phyloP scores from a whole-genome alignment of 37 sponge, comb jelly and placozoan species.

The Corticium candelabrum region DNA sequence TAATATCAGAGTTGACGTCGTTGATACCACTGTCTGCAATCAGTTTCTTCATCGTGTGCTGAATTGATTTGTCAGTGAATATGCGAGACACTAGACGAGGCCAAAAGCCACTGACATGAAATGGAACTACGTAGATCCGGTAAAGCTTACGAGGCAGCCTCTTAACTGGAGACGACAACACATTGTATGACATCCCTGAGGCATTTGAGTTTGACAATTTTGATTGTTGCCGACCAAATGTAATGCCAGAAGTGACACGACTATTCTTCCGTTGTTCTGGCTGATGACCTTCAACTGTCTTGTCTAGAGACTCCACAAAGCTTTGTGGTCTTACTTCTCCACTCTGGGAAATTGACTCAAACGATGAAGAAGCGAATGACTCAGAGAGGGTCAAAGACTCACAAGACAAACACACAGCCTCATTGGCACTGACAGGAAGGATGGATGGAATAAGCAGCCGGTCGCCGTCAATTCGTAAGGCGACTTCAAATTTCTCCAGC shows the following conservation, averaged over 20 bases:
- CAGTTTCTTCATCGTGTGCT: conserved; percentile 17
- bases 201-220: background rate
- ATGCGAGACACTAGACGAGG: conserved; percentile 76
- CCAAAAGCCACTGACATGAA: conserved; percentile 60
- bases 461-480: conserved; percentile 32
- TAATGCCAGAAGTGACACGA: background rate
- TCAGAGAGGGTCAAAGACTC: background rate
- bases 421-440: conserved; percentile 19
- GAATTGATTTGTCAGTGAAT: conserved; percentile 44
- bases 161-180: background rate
- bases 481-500: conserved; percentile 76
- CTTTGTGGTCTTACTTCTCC: background rate
- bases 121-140: background rate
- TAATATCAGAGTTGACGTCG: background rate
- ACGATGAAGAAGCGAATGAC: background rate
- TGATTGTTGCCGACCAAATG: background rate
- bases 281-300: background rate
- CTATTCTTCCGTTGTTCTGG: background rate
- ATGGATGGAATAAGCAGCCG: conserved; percentile 75
- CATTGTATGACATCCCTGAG: background rate
- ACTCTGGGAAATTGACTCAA: background rate
- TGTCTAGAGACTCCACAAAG: background rate
- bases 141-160: background rate
- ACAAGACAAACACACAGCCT: conserved; percentile 10
- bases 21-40: background rate